Percentiles rank a stretch among this genome's conserved stretches.
Evolutionary conservation across 2,113 vertebrate genomes (phyloP).

Genomic region (Platycercus adscitus): DNA sequence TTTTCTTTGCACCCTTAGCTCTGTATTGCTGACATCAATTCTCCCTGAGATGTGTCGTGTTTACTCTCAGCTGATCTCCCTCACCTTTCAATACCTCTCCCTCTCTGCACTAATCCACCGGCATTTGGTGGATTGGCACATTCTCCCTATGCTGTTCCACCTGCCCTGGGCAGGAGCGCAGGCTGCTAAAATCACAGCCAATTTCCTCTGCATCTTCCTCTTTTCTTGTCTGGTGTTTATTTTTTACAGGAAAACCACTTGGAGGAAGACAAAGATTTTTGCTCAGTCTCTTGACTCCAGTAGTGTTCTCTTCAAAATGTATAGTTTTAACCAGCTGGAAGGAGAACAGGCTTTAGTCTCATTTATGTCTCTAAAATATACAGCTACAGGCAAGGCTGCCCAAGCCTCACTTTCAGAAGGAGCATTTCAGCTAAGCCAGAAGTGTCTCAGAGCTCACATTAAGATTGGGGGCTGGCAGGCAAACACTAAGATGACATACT

Average conservation of each 20-base stretch:
- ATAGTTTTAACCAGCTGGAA: not conserved
- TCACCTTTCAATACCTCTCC: not conserved
- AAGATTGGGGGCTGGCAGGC: not conserved
- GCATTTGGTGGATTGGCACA: not conserved
- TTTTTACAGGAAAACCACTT: not conserved
- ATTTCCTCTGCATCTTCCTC: not conserved
- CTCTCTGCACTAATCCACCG: not conserved
- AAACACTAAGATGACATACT: not conserved
- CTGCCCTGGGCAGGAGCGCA: not conserved
- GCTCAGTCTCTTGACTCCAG: not conserved
- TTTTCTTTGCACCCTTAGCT: not conserved
- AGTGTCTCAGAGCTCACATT: not conserved
- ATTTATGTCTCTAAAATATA: not conserved
- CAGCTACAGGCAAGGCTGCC: not conserved
- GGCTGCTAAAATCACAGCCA: not conserved
- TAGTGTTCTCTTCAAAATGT: not conserved
- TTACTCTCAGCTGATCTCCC: not conserved
- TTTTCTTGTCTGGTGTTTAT: not conserved
- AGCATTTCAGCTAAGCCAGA: not conserved
- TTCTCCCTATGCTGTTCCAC: not conserved
- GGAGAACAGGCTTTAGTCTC: not conserved
- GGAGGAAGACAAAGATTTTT: not conserved
- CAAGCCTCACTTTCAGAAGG: not conserved
- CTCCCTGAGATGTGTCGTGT: rapidly evolving
- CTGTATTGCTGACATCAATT: not conserved